phyloP scores from a whole-genome alignment of 2,888 invertebrate species.

The Abrostola triplasia region DNA sequence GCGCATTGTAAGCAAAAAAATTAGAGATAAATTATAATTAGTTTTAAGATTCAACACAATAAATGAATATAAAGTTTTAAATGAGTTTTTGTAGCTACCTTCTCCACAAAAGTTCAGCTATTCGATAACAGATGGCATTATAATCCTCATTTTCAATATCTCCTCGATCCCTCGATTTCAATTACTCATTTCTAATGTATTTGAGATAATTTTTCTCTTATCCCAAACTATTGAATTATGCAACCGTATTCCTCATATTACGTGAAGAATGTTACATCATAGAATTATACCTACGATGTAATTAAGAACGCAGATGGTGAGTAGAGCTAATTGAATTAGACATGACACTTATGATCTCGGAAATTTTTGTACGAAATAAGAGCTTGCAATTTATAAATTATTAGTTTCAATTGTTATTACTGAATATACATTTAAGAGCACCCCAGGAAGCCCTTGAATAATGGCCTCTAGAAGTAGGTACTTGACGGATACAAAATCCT shows the following conservation, averaged over 20 bases:
- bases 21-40: background rate
- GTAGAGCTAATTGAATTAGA: conserved; percentile 60
- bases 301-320: conserved; percentile 51
- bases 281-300: conserved; percentile 34
- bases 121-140: conserved; percentile 51
- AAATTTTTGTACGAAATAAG: conserved; percentile 12
- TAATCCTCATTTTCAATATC: background rate
- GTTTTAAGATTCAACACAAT: background rate
- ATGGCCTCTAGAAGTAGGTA: too few relatives aligned
- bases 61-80: background rate
- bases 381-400: background rate
- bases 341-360: conserved; percentile 58
- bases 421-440: too few relatives aligned
- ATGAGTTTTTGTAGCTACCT: background rate
- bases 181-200: background rate
- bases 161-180: background rate
- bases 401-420: too few relatives aligned
- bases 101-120: conserved; percentile 29
- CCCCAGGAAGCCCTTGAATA: too few relatives aligned
- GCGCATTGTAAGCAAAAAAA: too few relatives aligned
- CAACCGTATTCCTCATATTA: conserved; percentile 2
- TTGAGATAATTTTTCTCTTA: background rate
- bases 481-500: too few relatives aligned
- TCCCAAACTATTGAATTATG: background rate
- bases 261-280: conserved; percentile 45